Conservation (phyloP, 2,113 vertebrate species). For the Phalacrocorax aristotelis region DNA sequence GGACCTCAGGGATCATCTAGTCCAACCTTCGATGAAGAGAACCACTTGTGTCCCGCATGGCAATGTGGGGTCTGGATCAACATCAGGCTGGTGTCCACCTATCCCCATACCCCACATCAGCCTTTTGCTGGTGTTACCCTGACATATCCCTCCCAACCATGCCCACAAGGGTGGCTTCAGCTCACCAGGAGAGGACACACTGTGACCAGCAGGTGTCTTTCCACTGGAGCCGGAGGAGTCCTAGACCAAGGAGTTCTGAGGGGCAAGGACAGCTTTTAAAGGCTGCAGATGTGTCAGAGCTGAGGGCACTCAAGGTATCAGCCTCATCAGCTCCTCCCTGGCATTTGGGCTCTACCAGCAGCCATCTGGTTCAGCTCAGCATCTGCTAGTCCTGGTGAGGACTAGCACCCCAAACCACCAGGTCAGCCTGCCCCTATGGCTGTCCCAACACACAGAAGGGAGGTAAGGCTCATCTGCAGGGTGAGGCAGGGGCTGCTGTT, state of each 20-base stretch:
- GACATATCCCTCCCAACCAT: too few species aligned
- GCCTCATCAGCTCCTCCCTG: background rate
- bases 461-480: background rate
- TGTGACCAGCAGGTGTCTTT: accelerated
- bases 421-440: too few species aligned
- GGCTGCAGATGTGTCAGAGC: background rate
- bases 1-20: too few species aligned
- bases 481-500: background rate
- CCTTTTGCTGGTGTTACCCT: background rate
- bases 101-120: background rate
- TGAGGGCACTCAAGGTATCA: background rate
- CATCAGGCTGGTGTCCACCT: background rate
- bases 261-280: background rate
- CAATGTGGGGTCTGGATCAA: background rate
- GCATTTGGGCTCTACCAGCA: background rate
- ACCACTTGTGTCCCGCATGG: accelerated
- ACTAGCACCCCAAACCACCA: too few species aligned
- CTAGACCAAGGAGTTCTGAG: accelerated
- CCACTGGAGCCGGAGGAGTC: accelerated
- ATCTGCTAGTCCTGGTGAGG: background rate
- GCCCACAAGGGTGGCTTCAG: background rate
- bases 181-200: background rate
- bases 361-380: too few species aligned
- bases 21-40: background rate
- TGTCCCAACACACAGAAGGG: accelerated